Evolutionary conservation across 2,888 invertebrate species (phyloP).

Genomic region (Drosophila robusta): DNA sequence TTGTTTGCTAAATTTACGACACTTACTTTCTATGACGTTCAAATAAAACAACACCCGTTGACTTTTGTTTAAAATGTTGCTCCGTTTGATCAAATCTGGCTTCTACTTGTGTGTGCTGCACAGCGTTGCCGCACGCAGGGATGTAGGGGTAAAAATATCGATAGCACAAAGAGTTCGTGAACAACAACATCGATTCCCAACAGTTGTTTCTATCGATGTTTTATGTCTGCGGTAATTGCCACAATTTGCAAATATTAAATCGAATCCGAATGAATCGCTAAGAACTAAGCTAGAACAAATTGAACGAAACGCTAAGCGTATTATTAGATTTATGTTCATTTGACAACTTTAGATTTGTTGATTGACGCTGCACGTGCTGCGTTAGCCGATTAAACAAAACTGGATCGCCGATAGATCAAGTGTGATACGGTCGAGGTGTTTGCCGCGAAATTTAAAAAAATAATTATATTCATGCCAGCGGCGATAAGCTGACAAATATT

Average conservation of each 20-base stretch:
- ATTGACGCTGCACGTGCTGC: neutral
- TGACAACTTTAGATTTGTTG: neutral
- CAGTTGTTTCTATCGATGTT: constrained; percentile 29
- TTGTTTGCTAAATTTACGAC: constrained; percentile 18
- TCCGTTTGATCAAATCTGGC: constrained; percentile 57
- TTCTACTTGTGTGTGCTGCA: constrained; percentile 45
- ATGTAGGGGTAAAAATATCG: constrained; percentile 56
- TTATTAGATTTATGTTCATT: neutral
- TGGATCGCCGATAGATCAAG: constrained; percentile 4
- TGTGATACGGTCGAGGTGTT: neutral
- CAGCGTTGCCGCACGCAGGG: constrained; percentile 59
- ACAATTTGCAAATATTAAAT: constrained; percentile 12
- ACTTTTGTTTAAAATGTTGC: constrained; percentile 33
- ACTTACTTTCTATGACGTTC: constrained; percentile 27
- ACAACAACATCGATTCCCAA: constrained; percentile 14
- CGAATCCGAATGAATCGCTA: neutral
- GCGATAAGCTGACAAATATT: neutral
- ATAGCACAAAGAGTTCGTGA: constrained; percentile 38
- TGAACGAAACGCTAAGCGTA: neutral
- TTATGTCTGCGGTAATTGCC: constrained; percentile 8
- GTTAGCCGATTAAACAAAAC: neutral
- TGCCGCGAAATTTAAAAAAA: constrained; percentile 13
- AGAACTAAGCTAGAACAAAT: neutral
- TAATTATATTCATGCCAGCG: neutral
- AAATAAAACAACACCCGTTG: constrained; percentile 19